Conservation (phyloP, 1,140 invertebrate species). For the Amyelois transitella region DNA sequence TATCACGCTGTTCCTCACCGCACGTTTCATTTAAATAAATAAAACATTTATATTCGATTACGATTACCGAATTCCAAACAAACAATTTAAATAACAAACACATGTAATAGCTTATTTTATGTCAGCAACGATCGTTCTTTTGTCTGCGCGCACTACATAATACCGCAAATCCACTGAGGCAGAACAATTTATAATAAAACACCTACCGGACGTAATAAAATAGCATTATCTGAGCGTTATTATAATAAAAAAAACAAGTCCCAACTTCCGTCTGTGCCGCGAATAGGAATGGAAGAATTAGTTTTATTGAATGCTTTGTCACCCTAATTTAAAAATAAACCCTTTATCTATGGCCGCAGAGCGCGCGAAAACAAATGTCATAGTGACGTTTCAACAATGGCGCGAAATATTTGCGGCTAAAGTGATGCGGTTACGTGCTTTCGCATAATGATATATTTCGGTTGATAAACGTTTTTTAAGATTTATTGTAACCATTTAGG, state of each 20-base stretch:
- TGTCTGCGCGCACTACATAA: not conserved
- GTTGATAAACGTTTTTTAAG: not conserved
- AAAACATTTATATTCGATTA: not conserved
- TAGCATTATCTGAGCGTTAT: not conserved
- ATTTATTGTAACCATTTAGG: not conserved
- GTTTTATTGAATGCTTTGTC: slow-evolving; percentile 11
- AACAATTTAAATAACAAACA: not conserved
- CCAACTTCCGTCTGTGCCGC: slow-evolving; percentile 23
- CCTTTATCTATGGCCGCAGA: slow-evolving; percentile 24
- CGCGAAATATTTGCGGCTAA: slow-evolving; percentile 13
- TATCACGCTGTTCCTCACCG: not conserved
- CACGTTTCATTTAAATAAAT: slow-evolving; percentile 1
- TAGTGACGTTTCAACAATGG: slow-evolving; percentile 17
- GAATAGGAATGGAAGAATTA: slow-evolving; percentile 24
- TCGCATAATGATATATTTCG: not conserved
- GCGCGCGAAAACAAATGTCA: slow-evolving; percentile 22
- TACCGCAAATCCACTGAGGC: slow-evolving; percentile 11
- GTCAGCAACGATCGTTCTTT: not conserved
- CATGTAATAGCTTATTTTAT: slow-evolving; percentile 4
- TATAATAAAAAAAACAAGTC: slow-evolving; percentile 21
- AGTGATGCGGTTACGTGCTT: not conserved
- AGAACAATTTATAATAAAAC: slow-evolving; percentile 16
- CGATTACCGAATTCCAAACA: not conserved
- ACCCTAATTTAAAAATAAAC: slow-evolving; percentile 22
- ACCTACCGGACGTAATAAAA: slow-evolving; percentile 16